Evolutionary conservation across 2,113 vertebrate species (phyloP).

Genomic region (Mesocricetus auratus): DNA sequence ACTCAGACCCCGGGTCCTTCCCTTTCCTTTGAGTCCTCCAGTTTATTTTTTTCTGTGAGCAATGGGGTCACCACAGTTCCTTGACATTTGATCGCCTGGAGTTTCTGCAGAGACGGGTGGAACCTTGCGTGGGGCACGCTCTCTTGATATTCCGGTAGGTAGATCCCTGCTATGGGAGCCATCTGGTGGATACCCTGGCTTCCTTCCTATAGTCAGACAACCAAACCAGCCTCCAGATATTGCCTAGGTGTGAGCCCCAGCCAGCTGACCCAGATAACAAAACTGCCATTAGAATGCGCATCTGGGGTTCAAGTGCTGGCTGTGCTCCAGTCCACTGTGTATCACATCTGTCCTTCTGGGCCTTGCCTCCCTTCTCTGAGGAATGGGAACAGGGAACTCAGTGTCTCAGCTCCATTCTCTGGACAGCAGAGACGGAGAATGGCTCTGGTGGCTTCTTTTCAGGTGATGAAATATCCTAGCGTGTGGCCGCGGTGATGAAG

Average conservation of each 20-base stretch:
- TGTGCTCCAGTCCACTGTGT: background rate
- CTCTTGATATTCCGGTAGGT: background rate
- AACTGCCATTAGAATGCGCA: background rate
- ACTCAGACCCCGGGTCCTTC: background rate
- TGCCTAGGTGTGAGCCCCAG: background rate
- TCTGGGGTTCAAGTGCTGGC: background rate
- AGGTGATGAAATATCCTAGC: background rate
- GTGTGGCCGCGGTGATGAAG: accelerated
- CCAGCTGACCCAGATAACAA: background rate
- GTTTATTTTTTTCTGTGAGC: background rate
- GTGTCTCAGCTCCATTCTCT: background rate
- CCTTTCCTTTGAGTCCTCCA: background rate
- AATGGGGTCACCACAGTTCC: background rate
- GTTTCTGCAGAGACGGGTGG: background rate
- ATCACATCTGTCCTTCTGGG: background rate
- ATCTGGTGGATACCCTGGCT: background rate
- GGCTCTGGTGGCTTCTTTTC: background rate
- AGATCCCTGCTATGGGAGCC: background rate
- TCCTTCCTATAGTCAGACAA: background rate
- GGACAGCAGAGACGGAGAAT: background rate
- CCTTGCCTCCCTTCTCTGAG: background rate
- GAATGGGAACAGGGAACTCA: background rate
- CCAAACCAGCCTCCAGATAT: background rate
- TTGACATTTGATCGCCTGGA: background rate
- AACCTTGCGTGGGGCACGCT: background rate